Evolutionary conservation across 2,113 vertebrate genomes (phyloP).

Genomic region (Gulo gulo): DNA sequence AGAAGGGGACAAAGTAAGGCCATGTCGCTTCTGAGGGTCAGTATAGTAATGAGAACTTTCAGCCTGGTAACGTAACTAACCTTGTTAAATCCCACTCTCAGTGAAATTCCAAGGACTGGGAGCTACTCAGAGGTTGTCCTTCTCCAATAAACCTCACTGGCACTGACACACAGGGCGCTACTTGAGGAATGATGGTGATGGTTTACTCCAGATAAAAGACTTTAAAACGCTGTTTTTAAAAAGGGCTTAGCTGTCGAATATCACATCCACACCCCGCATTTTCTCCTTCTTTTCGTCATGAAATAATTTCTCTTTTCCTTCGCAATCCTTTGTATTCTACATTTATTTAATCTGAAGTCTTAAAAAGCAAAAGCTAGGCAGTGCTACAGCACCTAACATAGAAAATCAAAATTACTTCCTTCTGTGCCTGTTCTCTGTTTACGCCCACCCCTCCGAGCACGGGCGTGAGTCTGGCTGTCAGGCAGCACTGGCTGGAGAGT

Average conservation of each 20-base stretch:
- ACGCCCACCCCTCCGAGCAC: not conserved
- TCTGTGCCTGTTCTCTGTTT: not conserved
- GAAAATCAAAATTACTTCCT: not conserved
- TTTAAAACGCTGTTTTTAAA: not conserved
- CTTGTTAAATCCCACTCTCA: not conserved
- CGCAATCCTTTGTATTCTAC: not conserved
- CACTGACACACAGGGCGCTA: not conserved
- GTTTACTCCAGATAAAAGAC: not conserved
- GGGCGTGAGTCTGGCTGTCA: not conserved
- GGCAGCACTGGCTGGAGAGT: not conserved
- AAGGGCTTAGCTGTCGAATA: not conserved
- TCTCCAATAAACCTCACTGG: not conserved
- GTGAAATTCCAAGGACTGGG: not conserved
- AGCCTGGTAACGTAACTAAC: not conserved
- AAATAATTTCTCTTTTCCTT: not conserved
- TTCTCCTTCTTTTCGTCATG: not conserved
- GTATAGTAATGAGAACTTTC: not conserved
- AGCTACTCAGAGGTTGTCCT: not conserved
- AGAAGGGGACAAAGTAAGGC: not conserved
- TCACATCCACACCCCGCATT: not conserved
- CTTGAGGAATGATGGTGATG: not conserved
- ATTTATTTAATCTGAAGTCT: not conserved
- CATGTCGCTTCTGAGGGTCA: not conserved
- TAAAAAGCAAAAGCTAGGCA: not conserved
- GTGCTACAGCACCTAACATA: not conserved